These are phyloP conservation scores for Cirrhinus mrigala DNA, from an alignment of 2,797 vertebrate species.

Conservation along the genomic window DNA sequence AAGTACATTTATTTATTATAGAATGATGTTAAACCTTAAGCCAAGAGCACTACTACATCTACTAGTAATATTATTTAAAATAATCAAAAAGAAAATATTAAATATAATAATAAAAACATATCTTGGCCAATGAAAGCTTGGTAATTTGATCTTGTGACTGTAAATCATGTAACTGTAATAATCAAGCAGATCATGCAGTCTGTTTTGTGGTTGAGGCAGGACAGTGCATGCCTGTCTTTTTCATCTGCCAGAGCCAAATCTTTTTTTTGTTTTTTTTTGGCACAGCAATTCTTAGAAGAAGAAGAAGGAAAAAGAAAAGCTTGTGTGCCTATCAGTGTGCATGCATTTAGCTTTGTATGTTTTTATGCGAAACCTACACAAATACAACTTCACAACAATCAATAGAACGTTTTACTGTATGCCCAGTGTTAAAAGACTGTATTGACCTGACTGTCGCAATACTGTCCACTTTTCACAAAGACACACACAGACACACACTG, in stretches of 20 bases:
- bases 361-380: not conserved
- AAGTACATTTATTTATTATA: not conserved
- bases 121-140: not conserved
- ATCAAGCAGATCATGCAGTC: not conserved
- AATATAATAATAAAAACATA: not conserved
- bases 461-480: conserved; percentile 17
- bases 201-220: conserved; percentile 27
- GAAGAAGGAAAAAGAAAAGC: not conserved
- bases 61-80: not conserved
- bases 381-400: not conserved
- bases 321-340: not conserved
- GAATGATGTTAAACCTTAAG: not conserved
- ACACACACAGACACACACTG: conserved; percentile 4
- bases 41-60: not conserved
- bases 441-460: not conserved
- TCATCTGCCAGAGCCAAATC: conserved; percentile 15
- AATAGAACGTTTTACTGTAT: not conserved
- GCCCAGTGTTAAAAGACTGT: not conserved
- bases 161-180: not conserved
- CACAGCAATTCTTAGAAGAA: not conserved
- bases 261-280: not conserved
- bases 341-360: not conserved
- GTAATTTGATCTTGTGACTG: not conserved
- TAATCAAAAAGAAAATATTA: not conserved
- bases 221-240: conserved; percentile 16